These are phyloP conservation scores for Machaerirhynchus nigripectus DNA, from an alignment of 2,113 vertebrate species.

Conservation along the genomic window DNA sequence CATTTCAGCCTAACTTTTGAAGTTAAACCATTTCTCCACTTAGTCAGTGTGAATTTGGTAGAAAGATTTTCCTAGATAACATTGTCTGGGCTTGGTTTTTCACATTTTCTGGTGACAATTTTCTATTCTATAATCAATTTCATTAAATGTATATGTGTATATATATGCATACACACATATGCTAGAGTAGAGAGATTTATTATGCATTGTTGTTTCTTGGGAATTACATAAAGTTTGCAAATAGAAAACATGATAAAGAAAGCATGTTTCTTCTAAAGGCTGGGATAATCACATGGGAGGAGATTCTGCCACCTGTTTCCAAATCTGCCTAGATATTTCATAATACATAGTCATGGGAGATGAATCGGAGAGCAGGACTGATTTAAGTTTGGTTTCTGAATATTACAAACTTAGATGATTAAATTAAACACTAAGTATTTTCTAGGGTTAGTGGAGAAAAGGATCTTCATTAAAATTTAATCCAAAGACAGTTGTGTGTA, in stretches of 20 bases:
- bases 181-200: background rate
- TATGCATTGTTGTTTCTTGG: background rate
- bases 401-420: background rate
- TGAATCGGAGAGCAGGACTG: background rate
- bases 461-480: background rate
- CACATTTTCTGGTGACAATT: background rate
- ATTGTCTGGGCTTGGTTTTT: background rate
- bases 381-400: background rate
- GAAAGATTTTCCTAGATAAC: background rate
- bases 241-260: background rate
- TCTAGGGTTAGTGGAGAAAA: background rate
- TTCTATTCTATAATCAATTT: background rate
- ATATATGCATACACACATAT: background rate
- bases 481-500: background rate
- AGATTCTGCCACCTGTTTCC: background rate
- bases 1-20: background rate
- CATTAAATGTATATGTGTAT: background rate
- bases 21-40: background rate
- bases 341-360: background rate
- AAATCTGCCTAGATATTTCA: background rate
- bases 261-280: background rate
- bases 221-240: background rate
- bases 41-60: background rate
- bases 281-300: background rate
- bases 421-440: background rate